phyloP scores from a whole-genome alignment of 2,113 vertebrate species.

The Chaenocephalus aceratus region DNA sequence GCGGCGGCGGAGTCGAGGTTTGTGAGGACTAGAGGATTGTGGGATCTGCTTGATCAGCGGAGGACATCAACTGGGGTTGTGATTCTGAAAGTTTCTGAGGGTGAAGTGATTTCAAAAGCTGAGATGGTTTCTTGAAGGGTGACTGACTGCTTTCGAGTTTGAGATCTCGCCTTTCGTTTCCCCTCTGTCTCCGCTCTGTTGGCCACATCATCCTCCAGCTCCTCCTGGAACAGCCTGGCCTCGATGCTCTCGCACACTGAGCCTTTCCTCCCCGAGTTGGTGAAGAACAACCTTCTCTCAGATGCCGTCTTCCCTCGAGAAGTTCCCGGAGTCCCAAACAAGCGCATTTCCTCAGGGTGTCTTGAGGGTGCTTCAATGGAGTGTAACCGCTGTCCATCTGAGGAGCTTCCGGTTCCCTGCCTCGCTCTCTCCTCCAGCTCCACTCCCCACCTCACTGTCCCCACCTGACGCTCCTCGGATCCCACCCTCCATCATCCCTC shows the following conservation, averaged over 20 bases:
- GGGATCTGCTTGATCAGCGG: constrained; percentile 45
- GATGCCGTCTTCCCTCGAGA: constrained; percentile 88
- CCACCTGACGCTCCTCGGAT: constrained; percentile 53
- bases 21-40: constrained; percentile 60
- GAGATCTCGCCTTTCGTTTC: constrained; percentile 56
- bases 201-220: constrained; percentile 82
- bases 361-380: constrained; percentile 94
- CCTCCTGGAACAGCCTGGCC: constrained; percentile 80
- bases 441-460: constrained; percentile 59
- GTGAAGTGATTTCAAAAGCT: constrained; percentile 48
- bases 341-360: constrained; percentile 85
- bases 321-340: constrained; percentile 78
- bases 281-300: constrained; percentile 91
- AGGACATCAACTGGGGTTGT: constrained; percentile 53
- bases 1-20: constrained; percentile 82
- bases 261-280: constrained; percentile 88
- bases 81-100: constrained; percentile 61
- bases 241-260: constrained; percentile 93
- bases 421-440: constrained; percentile 82
- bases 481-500: constrained; percentile 39
- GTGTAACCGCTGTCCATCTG: constrained; percentile 99
- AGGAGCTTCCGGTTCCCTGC: constrained; percentile 90
- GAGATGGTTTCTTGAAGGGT: constrained; percentile 57
- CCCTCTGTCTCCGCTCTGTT: constrained; percentile 28
- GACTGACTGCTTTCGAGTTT: constrained; percentile 24